Conservation (phyloP, 2,113 vertebrate species). For the Pica pica region DNA sequence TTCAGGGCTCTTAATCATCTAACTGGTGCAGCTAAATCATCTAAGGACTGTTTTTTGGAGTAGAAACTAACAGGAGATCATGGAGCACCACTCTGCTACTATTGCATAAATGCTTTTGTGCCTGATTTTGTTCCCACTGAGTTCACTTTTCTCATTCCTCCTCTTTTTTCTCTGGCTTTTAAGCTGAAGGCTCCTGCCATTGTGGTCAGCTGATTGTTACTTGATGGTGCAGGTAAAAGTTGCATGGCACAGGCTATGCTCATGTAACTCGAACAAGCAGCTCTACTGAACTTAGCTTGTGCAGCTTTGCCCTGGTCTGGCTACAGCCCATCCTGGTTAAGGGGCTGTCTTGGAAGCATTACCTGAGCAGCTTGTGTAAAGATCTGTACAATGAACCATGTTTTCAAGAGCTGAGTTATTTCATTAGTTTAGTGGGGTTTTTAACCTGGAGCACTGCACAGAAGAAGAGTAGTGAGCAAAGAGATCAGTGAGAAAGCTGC, state of each 20-base stretch:
- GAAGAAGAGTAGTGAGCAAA: neutral
- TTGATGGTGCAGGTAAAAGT: neutral
- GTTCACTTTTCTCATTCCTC: neutral
- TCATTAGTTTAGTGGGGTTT: neutral
- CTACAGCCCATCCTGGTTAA: neutral
- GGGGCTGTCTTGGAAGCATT: neutral
- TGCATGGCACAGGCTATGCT: fast-evolving
- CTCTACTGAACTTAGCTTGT: neutral
- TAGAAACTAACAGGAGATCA: neutral
- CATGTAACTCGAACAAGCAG: neutral
- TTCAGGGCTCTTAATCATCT: neutral
- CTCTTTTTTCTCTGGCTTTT: neutral
- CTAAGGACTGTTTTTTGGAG: neutral
- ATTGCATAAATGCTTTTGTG: neutral
- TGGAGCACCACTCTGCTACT: neutral
- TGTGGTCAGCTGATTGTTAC: neutral
- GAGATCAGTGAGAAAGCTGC: neutral
- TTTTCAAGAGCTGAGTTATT: neutral
- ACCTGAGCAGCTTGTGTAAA: neutral
- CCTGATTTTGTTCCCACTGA: neutral
- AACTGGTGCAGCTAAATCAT: neutral
- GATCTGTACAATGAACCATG: neutral
- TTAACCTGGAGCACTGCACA: neutral
- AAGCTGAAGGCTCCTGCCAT: neutral
- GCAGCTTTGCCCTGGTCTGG: neutral